These are phyloP conservation scores for Microcebus lehilahytsara DNA, from an alignment of 2,113 vertebrate species.

Conservation along the genomic window DNA sequence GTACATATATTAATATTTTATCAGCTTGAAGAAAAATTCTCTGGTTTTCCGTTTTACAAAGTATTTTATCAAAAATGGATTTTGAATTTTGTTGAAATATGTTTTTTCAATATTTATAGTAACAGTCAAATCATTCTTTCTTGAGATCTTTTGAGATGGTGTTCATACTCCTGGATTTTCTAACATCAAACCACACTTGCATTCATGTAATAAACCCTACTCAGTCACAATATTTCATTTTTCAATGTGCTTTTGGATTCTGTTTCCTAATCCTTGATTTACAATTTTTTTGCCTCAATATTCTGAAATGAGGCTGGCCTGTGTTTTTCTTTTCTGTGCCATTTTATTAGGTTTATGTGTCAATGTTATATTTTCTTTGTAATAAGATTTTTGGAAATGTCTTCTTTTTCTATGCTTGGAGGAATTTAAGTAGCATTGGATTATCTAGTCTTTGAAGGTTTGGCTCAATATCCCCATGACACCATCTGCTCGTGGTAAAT, in stretches of 20 bases:
- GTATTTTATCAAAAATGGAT: neutral
- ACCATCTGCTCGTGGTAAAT: neutral
- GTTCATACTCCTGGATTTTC: neutral
- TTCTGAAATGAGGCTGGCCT: neutral
- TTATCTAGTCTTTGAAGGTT: neutral
- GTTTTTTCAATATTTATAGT: neutral
- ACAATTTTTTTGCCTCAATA: neutral
- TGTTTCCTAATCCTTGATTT: neutral
- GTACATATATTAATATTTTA: neutral
- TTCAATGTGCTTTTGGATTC: neutral
- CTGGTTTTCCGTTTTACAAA: neutral
- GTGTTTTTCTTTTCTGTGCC: neutral
- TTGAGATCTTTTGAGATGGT: neutral
- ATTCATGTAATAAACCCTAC: neutral
- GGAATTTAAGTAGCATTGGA: neutral
- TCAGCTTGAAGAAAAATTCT: constrained; percentile 1
- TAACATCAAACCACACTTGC: neutral
- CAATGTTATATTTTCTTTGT: neutral
- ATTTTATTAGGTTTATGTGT: neutral
- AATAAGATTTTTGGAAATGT: neutral
- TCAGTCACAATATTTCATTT: neutral
- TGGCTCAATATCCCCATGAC: neutral
- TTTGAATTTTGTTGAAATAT: constrained; percentile 14
- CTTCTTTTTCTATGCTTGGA: neutral
- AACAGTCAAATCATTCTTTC: neutral